Evolutionary conservation across 2,888 invertebrate genomes (phyloP).

Genomic region (Catocala fraxini): DNA sequence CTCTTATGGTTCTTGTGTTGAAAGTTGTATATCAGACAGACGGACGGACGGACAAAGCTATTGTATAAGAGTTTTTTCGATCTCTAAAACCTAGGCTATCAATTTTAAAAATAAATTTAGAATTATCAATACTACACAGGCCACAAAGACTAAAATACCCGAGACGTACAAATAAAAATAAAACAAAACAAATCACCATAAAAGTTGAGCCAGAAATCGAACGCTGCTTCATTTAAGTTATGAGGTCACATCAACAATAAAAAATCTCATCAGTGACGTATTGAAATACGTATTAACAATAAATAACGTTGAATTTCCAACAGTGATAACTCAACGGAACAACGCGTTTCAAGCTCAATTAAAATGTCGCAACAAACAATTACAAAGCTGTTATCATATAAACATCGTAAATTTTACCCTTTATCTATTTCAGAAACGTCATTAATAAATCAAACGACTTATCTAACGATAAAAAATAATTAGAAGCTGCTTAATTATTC

Average conservation of each 20-base stretch:
- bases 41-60: too few relatives aligned
- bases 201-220: not conserved
- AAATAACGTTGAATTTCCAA: conserved; percentile 51
- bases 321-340: conserved; percentile 50
- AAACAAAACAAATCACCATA: not conserved
- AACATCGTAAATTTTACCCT: conserved; percentile 75
- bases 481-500: conserved; percentile 82
- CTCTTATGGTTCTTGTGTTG: too few relatives aligned
- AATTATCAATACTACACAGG: too few relatives aligned
- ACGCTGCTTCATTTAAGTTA: conserved; percentile 23
- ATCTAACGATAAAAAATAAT: conserved; percentile 82
- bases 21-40: too few relatives aligned
- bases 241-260: conserved; percentile 29
- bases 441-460: conserved; percentile 78
- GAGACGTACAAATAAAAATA: too few relatives aligned
- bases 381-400: conserved; percentile 70
- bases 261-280: conserved; percentile 34
- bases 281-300: conserved; percentile 45
- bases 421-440: conserved; percentile 71
- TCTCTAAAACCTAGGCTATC: too few relatives aligned
- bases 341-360: conserved; percentile 54
- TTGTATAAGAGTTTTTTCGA: too few relatives aligned
- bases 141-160: too few relatives aligned
- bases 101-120: too few relatives aligned
- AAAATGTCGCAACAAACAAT: conserved; percentile 69